Base-by-base conservation (phyloP, 2,888 invertebrate species). In the Galerucella nymphaeae region DNA sequence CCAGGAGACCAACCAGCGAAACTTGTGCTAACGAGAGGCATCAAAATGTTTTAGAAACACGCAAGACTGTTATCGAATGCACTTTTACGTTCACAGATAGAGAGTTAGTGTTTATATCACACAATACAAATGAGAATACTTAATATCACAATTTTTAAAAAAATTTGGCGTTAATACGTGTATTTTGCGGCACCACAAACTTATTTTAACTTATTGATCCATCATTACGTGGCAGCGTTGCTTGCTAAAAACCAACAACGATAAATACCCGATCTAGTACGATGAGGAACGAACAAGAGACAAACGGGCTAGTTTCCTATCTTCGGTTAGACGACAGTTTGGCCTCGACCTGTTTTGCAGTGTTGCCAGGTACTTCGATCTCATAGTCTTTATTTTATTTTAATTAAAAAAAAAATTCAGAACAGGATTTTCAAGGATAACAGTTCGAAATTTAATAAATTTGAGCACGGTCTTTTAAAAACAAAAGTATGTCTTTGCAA, bases 91-190 rank as follows among this genome's bases (percentile, higher is more conserved):
- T 78, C 79, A 81, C 80, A 78, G 79, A 77, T 78, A 78, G 76
- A 78, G 78, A 77, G 79, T 80, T 77, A 78, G 80, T 83, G 80
- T 80, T 81, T 81, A 76, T 83, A 84, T 83, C 83, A 83, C 83
- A 82, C 83, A 75, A 78, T 83, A 82, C 81, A 78, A 81, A 81
- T 82, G 84, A 85, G 84, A 86, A 85, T 85, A 86, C 85, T 86
- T 84, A 85, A 85, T 86, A 86, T 86, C 86, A 86, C 86, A 86
- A 85, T 86, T 78, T 79, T 81, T 85, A 85, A 83, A 84, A 83
- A 73, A 83, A 85, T 86, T 86, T 86, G 86, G 85, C 86, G 85
- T 86, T 86, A 85, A 86, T 85, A 85, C 84, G 85, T 85, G 84
- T 82, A 84, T 82, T 80, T 80, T 78, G 79, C 78, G 84, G 82